A percentile compares a stretch with the other conserved stretches of the same genome.
Evolutionary conservation across 2,113 vertebrate species (phyloP).

Genomic region (Acrocephalus arundinaceus): DNA sequence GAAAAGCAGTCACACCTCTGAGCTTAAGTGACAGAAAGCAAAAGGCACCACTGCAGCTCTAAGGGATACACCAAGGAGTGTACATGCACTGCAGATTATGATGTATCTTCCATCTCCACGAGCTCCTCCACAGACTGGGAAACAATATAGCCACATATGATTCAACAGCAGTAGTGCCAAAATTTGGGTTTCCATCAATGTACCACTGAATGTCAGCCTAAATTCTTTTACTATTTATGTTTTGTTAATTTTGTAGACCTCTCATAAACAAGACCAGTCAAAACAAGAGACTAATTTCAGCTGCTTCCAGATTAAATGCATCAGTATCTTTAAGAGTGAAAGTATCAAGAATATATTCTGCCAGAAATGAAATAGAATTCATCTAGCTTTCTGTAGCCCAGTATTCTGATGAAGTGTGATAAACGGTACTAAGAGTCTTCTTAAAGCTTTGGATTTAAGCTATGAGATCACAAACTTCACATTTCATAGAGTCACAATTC

Average conservation of each 20-base stretch:
- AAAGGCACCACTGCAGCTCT: not conserved
- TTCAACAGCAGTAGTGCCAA: not conserved
- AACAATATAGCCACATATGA: not conserved
- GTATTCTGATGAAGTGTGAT: constrained; percentile 61
- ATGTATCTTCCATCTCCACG: fast-evolving
- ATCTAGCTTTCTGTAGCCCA: constrained; percentile 72
- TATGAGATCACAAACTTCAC: not conserved
- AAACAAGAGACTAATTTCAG: constrained; percentile 50
- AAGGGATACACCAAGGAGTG: not conserved
- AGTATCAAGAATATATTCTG: constrained; percentile 77
- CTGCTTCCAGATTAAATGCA: constrained; percentile 48
- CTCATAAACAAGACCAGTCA: not conserved
- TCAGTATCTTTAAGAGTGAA: constrained; percentile 72
- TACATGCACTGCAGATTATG: fast-evolving
- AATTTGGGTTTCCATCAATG: not conserved
- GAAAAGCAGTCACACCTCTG: not conserved
- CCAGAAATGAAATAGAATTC: constrained; percentile 69
- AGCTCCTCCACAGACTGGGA: not conserved
- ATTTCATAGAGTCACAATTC: not conserved
- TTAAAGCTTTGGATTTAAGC: not conserved
- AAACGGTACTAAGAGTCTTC: not conserved
- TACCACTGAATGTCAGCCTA: not conserved
- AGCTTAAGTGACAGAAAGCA: not conserved
- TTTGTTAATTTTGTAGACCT: not conserved
- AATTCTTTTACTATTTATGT: not conserved